Conservation (phyloP, 35 echinoderm and acorn worm species). For the Hemicentrotus pulcherrimus region DNA sequence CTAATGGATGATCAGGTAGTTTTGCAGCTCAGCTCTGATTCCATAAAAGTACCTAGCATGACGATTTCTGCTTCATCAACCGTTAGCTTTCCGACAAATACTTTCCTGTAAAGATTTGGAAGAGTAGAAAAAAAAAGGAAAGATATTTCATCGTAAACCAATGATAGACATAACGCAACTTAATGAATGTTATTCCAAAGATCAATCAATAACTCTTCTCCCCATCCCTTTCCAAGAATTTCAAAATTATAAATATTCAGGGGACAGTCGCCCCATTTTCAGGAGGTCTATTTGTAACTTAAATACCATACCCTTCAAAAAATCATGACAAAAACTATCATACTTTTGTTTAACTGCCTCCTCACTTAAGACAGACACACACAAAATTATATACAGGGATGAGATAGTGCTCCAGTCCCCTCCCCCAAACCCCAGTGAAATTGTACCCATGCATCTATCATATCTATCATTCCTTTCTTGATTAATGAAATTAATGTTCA, state of each 20-base stretch:
- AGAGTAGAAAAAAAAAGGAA: neutral
- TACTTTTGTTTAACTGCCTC: neutral
- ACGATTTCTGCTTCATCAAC: neutral
- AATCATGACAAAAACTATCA: no score
- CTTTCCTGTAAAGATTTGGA: conserved; percentile 59
- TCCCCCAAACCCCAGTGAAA: no score
- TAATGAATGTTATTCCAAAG: neutral
- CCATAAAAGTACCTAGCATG: neutral
- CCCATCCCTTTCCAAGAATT: no score
- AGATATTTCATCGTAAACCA: neutral
- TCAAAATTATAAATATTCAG: neutral
- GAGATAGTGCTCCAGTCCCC: neutral
- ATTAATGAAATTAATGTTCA: no score
- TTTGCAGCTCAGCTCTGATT: neutral
- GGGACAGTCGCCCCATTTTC: neutral
- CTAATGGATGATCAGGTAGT: neutral
- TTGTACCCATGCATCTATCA: neutral
- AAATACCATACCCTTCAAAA: no score
- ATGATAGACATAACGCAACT: neutral
- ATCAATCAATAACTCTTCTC: no score
- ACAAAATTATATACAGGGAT: neutral
- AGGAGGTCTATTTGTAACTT: no score
- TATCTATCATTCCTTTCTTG: no score
- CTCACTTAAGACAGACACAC: neutral
- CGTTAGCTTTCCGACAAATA: conserved; percentile 85